Base-by-base conservation (phyloP, 2,888 invertebrate genomes). In the Plemyria rubiginata region DNA sequence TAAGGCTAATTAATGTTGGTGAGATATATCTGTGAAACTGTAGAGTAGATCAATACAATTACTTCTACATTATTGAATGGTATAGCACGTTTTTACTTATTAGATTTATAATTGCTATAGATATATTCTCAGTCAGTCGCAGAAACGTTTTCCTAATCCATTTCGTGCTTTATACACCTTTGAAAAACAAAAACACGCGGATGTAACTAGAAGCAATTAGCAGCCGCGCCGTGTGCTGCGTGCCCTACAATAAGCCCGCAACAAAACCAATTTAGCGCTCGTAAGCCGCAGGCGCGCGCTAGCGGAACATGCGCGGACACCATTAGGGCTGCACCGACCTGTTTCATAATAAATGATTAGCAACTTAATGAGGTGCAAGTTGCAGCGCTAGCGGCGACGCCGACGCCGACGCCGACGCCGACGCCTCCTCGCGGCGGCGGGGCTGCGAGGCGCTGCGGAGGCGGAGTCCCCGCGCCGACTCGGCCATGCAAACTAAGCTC, bases 301-400 rank as follows among this genome's bases (percentile, higher is more conserved):
- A 65, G 63, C 53, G 16, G 22, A 62, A 69, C 68, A 68, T 64
- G 67, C 60, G 49, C 69, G 67, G 71, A 72, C 75, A 71, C 72
- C 64, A 75, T 75, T 72, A 77, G 77, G 73, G 73, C 67, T 65
- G 73, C 60, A 60, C 66, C 56, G 58, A 46, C 62, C 46, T 73
- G 67, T 70, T 73, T 73, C 70, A 76, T 79, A 75, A 79, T 76
- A 75, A 70, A 76, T 70, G 38, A 67, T 46, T 55, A 54, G 60
- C 16, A n/a, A 4, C 40, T 50, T 54, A 49, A 65, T 56, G 65
- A 66, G 67, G 55, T 60, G 56, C 70, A 71, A 66, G 66, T 54
- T 60, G 56, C 71, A 73, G 52, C 58, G 62, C 57, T 59, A 48
- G 32, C 52, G 48, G 36, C 32, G 36, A 36, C 56, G 56, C 22